These are phyloP conservation scores for Takifugu rubripes DNA, from an alignment of 2,797 vertebrate species.

Conservation along the genomic window DNA sequence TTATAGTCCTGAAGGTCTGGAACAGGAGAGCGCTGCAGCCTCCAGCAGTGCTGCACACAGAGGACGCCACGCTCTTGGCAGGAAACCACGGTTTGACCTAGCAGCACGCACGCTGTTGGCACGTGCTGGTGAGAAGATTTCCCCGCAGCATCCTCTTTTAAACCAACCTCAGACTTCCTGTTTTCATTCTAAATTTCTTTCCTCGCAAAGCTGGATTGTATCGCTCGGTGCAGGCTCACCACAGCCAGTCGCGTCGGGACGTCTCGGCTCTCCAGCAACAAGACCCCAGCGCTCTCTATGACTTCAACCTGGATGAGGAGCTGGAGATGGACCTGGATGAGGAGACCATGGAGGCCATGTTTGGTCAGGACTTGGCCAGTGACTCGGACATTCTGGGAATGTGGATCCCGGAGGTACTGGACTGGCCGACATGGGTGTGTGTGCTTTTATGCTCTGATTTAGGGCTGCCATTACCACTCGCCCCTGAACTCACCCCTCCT, in stretches of 20 bases:
- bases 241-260: conserved; percentile 90
- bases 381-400: conserved; percentile 99
- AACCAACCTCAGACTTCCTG: neutral
- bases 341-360: conserved; percentile 99
- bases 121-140: conserved; percentile 83
- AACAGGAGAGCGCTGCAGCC: conserved; percentile 86
- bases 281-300: conserved; percentile 85
- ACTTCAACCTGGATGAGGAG: conserved; percentile 98
- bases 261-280: conserved; percentile 85
- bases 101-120: conserved; percentile 92
- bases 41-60: conserved; percentile 82
- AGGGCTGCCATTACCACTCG: conserved; percentile 62
- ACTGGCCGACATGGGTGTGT: conserved; percentile 99
- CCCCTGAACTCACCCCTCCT: neutral
- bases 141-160: neutral
- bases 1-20: conserved; percentile 84
- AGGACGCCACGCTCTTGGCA: conserved; percentile 82
- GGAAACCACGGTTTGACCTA: conserved; percentile 94
- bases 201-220: conserved; percentile 85
- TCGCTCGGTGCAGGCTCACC: conserved; percentile 95
- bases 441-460: conserved; percentile 76
- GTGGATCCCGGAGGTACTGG: conserved; percentile 99
- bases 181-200: neutral
- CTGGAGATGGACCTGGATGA: conserved; percentile 97
- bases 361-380: conserved; percentile 92